Percentiles rank a stretch among this genome's conserved stretches.
Evolutionary conservation across 2,888 invertebrate genomes (phyloP).

Genomic region (Dynastes tityus): DNA sequence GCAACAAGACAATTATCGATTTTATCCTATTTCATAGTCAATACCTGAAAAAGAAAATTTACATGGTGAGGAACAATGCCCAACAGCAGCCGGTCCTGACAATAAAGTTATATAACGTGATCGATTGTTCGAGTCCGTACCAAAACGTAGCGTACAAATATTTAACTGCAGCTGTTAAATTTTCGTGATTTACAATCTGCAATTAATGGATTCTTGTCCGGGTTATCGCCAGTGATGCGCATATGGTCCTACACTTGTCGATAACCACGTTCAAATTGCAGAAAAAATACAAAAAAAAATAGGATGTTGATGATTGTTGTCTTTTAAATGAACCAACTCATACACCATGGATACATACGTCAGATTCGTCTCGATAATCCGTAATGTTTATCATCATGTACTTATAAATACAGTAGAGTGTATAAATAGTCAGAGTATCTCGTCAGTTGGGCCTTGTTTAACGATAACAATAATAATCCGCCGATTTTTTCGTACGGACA

Average conservation of each 20-base stretch:
- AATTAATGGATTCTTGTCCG: neutral
- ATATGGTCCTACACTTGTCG: neutral
- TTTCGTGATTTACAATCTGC: neutral
- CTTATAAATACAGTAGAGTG: neutral
- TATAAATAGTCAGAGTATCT: constrained; percentile 15
- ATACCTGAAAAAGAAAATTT: too few relatives aligned
- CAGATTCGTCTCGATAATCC: neutral
- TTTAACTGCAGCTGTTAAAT: constrained; percentile 12
- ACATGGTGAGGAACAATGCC: too few relatives aligned
- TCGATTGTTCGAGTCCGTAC: too few relatives aligned
- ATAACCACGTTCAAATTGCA: neutral
- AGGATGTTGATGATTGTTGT: neutral
- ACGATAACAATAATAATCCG: constrained; percentile 8
- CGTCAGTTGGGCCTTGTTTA: neutral
- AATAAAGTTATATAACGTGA: neutral
- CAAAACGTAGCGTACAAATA: neutral
- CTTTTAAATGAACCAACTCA: neutral
- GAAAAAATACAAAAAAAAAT: neutral
- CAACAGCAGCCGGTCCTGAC: too few relatives aligned
- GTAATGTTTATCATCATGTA: neutral
- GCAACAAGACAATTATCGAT: too few relatives aligned
- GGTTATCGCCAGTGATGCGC: neutral
- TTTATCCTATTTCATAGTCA: too few relatives aligned
- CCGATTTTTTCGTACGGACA: neutral
- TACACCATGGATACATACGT: neutral